Evolutionary conservation across 2,888 invertebrate species (phyloP).

Genomic region (Pyrrhia umbra): DNA sequence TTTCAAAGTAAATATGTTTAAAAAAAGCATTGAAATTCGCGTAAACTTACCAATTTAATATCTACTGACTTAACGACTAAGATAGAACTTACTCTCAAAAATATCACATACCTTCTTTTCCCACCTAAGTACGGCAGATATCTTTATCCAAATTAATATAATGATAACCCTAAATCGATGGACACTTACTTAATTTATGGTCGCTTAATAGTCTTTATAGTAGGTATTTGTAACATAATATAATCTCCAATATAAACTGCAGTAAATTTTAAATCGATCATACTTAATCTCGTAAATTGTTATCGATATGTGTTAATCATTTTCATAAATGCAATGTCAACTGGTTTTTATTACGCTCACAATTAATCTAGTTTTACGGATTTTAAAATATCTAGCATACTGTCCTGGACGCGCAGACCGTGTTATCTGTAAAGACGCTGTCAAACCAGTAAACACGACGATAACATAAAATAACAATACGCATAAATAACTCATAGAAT

Average conservation of each 20-base stretch:
- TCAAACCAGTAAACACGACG: constrained; percentile 77
- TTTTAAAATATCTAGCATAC: constrained; percentile 22
- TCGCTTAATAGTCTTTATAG: no score
- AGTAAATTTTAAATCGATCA: constrained; percentile 8
- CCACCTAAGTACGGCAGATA: no score
- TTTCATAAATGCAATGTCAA: neutral
- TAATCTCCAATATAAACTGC: neutral
- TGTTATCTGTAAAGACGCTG: constrained; percentile 81
- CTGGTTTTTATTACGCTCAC: neutral
- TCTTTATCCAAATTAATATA: no score
- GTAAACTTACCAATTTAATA: no score
- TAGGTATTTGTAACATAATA: neutral
- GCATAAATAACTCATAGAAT: constrained; percentile 50
- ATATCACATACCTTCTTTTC: no score
- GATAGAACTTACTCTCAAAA: no score
- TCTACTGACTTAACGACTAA: no score
- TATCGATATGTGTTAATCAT: constrained; percentile 25
- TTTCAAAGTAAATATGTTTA: no score
- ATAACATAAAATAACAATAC: constrained; percentile 71
- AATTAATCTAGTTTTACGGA: constrained; percentile 25
- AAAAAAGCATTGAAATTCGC: no score
- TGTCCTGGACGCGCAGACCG: constrained; percentile 48
- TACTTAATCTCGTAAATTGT: constrained; percentile 1
- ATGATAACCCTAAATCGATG: no score
- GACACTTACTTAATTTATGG: no score